Conservation (phyloP, 2,113 vertebrate genomes). For the Rhinopomastus cyanomelas region DNA sequence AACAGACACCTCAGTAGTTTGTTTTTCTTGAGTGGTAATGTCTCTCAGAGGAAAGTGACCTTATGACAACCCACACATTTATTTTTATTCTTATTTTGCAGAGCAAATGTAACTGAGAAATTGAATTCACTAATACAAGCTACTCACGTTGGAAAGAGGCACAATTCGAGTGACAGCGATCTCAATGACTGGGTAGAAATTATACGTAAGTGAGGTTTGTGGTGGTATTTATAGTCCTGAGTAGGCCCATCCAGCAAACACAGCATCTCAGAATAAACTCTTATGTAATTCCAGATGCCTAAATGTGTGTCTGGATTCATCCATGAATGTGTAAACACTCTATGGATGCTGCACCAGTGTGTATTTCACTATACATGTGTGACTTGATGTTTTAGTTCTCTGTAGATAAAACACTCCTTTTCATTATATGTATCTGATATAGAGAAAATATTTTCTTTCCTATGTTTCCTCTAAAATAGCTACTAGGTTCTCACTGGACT, state of each 20-base stretch:
- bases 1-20: neutral
- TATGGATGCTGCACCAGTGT: neutral
- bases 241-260: neutral
- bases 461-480: neutral
- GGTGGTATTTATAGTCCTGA: neutral
- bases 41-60: neutral
- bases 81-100: slow-evolving; percentile 59
- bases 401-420: neutral
- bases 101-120: slow-evolving; percentile 72
- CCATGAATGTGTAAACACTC: neutral
- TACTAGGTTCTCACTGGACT: neutral
- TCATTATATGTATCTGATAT: neutral
- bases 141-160: slow-evolving; percentile 78
- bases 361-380: neutral
- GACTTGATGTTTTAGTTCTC: neutral
- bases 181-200: slow-evolving; percentile 83
- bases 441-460: neutral
- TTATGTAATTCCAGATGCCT: neutral
- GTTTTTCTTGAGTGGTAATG: neutral
- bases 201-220: slow-evolving; percentile 79
- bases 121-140: slow-evolving; percentile 76
- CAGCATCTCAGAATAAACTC: neutral
- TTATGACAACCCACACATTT: neutral
- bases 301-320: neutral
- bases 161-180: slow-evolving; percentile 75